Percentiles rank a stretch among this genome's conserved stretches.
Conservation (phyloP, 2,888 invertebrate species). For the Clunio marinus region DNA sequence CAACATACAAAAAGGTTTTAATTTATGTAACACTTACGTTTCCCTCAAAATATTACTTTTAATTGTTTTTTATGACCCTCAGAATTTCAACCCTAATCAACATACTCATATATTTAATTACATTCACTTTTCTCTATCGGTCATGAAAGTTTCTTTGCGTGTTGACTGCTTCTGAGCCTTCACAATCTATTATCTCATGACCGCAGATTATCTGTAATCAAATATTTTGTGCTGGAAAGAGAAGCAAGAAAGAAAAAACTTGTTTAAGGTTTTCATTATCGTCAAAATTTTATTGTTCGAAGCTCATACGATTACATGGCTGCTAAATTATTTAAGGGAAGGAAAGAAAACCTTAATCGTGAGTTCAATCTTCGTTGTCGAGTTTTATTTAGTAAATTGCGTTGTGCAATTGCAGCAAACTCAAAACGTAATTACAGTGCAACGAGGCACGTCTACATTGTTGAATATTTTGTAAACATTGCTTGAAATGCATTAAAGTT, state of each 20-base stretch:
- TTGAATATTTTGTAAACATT: slow-evolving; percentile 6
- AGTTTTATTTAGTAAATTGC: slow-evolving; percentile 17
- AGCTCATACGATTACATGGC: slow-evolving; percentile 24
- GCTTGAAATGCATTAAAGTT: background rate
- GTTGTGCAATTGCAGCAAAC: slow-evolving; percentile 26
- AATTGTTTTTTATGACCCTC: too few species aligned
- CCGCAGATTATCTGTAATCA: background rate
- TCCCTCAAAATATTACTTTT: background rate
- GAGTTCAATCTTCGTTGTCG: background rate
- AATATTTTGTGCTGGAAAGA: background rate
- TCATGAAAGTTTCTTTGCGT: background rate
- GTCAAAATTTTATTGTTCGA: background rate
- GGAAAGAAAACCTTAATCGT: background rate
- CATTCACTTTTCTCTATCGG: background rate
- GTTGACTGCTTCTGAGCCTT: background rate
- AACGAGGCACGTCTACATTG: background rate
- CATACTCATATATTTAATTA: slow-evolving; percentile 22
- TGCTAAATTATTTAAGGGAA: background rate
- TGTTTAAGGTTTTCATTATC: background rate
- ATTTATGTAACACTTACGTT: background rate
- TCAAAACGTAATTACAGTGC: slow-evolving; percentile 11
- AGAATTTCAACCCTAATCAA: slow-evolving; percentile 24
- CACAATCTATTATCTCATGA: slow-evolving; percentile 1
- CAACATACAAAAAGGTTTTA: background rate
- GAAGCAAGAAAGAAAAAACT: background rate